Evolutionary conservation across 37 sponge, comb jelly and placozoan species (phyloP).

Genomic region (Spongia lamella): DNA sequence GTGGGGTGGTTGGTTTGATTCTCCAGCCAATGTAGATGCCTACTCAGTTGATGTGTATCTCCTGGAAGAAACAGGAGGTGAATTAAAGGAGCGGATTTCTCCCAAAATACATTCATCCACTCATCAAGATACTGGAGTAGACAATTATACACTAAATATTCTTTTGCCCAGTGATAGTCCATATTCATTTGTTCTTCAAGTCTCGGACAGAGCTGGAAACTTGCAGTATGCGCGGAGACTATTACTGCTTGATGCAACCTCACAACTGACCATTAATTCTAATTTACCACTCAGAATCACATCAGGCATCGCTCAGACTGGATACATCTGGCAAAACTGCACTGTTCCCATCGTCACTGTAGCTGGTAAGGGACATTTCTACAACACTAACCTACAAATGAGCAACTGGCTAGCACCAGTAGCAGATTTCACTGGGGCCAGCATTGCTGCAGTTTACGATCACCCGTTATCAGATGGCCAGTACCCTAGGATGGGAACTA

Average conservation of each 20-base stretch:
- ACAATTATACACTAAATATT: not conserved
- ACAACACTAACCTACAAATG: constrained; percentile 54
- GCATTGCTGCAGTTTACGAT: constrained; percentile 45
- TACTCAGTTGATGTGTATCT: constrained; percentile 40
- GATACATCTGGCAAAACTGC: constrained; percentile 63
- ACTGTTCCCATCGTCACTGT: constrained; percentile 29
- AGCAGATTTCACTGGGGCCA: constrained; percentile 8
- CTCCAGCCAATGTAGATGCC: constrained; percentile 40
- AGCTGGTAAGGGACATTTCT: constrained; percentile 73
- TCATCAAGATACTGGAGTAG: not conserved
- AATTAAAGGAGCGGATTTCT: not conserved
- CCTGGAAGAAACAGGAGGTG: constrained; percentile 30
- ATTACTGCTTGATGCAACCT: constrained; percentile 55
- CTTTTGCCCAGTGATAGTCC: constrained; percentile 44
- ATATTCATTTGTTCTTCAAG: constrained; percentile 57
- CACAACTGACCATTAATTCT: constrained; percentile 36
- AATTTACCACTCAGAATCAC: constrained; percentile 32
- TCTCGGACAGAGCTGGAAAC: constrained; percentile 67
- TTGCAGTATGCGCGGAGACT: constrained; percentile 35
- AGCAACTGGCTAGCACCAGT: constrained; percentile 69
- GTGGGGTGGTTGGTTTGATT: constrained; percentile 82
- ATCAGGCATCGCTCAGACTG: constrained; percentile 50
- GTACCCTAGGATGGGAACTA: constrained; percentile 57
- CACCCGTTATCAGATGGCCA: constrained; percentile 51
- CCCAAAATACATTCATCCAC: not conserved